phyloP scores from a whole-genome alignment of 2,113 vertebrate species.

The Lophius piscatorius region DNA sequence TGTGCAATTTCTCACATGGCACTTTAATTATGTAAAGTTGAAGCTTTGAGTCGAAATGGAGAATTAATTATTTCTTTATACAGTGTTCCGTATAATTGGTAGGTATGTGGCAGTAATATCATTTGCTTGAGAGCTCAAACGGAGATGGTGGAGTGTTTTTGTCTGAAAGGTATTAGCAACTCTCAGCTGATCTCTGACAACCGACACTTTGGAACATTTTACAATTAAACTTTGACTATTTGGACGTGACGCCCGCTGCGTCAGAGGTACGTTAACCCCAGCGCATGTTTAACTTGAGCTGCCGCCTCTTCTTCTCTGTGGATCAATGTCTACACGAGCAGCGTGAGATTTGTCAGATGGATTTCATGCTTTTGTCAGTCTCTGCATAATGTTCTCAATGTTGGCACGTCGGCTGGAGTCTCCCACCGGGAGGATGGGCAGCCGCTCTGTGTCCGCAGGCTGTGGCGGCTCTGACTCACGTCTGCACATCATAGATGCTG shows the following conservation, averaged over 20 bases:
- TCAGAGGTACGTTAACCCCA: slow-evolving; percentile 18
- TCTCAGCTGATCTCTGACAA: slow-evolving; percentile 35
- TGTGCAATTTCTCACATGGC: slow-evolving; percentile 59
- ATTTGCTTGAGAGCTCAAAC: slow-evolving; percentile 7
- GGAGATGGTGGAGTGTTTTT: neutral
- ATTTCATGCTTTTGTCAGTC: slow-evolving; percentile 43
- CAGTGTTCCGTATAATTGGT: slow-evolving; percentile 15
- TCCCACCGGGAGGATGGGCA: slow-evolving; percentile 60
- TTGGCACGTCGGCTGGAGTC: slow-evolving; percentile 35
- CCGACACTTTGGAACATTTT: slow-evolving; percentile 27
- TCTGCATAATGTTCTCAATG: slow-evolving; percentile 37
- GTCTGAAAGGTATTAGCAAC: slow-evolving; percentile 8
- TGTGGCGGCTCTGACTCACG: slow-evolving; percentile 50
- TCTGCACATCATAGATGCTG: slow-evolving; percentile 56
- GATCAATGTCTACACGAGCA: slow-evolving; percentile 43
- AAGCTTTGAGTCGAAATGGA: slow-evolving; percentile 40
- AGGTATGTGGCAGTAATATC: slow-evolving; percentile 22
- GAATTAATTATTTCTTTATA: slow-evolving; percentile 36
- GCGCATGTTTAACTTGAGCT: slow-evolving; percentile 44
- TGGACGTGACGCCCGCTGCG: slow-evolving; percentile 25
- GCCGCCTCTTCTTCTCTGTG: slow-evolving; percentile 31
- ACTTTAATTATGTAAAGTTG: slow-evolving; percentile 72
- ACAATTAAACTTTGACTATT: slow-evolving; percentile 39
- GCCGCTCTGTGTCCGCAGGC: slow-evolving; percentile 46
- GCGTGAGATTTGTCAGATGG: slow-evolving; percentile 38